Conservation (phyloP, 1,140 invertebrate species). For the Drosophila paulistorum region DNA sequence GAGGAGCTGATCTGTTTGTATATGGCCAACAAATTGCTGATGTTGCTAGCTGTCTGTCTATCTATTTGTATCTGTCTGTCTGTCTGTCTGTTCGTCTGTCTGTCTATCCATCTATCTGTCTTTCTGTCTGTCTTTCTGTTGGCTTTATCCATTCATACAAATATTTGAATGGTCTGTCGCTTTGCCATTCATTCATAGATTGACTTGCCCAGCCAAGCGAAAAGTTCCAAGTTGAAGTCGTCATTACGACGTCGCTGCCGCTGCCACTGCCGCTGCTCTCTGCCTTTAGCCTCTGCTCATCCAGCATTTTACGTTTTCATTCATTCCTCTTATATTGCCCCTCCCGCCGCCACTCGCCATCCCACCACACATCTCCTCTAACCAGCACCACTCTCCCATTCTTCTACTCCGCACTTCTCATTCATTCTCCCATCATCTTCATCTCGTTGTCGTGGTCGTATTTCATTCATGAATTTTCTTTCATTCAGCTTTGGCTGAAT, state of each 20-base stretch:
- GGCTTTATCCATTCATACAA: conserved; percentile 69
- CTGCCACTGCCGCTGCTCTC: conserved; percentile 13
- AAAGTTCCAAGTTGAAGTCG: conserved; percentile 47
- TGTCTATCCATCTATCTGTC: not conserved
- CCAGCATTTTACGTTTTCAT: conserved; percentile 69
- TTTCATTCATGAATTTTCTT: conserved; percentile 82
- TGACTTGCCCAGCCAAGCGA: conserved; percentile 77
- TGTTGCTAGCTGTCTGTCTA: conserved; percentile 37
- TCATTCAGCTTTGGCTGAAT: conserved; percentile 63
- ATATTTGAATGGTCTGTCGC: conserved; percentile 56
- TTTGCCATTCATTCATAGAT: conserved; percentile 76
- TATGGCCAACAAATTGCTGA: conserved; percentile 73
- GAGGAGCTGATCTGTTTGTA: conserved; percentile 71
- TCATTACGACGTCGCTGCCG: conserved; percentile 27
- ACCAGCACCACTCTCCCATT: not conserved
- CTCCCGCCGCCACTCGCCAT: not conserved
- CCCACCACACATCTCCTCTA: not conserved
- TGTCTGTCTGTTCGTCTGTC: not conserved
- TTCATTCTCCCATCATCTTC: conserved; percentile 36
- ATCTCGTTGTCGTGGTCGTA: conserved; percentile 66
- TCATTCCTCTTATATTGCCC: conserved; percentile 60
- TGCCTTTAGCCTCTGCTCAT: conserved; percentile 48
- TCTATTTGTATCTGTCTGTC: not conserved
- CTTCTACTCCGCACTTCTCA: conserved; percentile 30
- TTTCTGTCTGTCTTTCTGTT: conserved; percentile 20